Evolutionary conservation across 2,113 vertebrate species (phyloP).

Genomic region (Ceyx cyanopectus): DNA sequence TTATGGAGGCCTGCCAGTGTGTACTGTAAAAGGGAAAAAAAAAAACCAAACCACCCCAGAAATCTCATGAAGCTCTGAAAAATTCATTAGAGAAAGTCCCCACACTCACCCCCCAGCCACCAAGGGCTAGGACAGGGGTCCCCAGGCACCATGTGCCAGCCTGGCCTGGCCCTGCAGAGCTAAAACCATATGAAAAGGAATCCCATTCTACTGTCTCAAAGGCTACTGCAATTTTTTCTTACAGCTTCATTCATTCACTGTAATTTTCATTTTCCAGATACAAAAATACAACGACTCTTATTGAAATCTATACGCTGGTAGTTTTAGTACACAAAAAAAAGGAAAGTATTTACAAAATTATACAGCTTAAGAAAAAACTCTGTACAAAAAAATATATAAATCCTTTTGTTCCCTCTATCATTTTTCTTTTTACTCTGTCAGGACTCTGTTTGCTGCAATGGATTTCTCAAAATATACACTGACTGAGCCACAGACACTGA

Average conservation of each 20-base stretch:
- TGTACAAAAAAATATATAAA: conserved; percentile 88
- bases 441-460: conserved; percentile 73
- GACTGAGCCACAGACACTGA: conserved; percentile 74
- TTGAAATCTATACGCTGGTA: conserved; percentile 85
- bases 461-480: conserved; percentile 74
- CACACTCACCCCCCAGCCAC: neutral
- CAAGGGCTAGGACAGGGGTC: neutral
- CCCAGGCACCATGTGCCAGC: neutral
- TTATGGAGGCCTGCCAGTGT: neutral
- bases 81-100: neutral
- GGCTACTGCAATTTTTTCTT: conserved; percentile 73
- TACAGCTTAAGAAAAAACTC: conserved; percentile 85
- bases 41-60: too few species aligned
- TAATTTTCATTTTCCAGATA: conserved; percentile 80
- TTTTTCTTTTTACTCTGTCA: conserved; percentile 68
- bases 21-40: neutral
- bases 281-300: conserved; percentile 88
- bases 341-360: conserved; percentile 87
- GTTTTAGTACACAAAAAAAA: conserved; percentile 84
- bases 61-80: neutral
- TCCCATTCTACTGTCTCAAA: conserved; percentile 63
- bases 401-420: conserved; percentile 83
- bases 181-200: conserved; percentile 85
- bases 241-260: conserved; percentile 79
- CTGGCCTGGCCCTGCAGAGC: conserved; percentile 15